Base-by-base conservation (phyloP, 1,140 invertebrate species). In the Hylaeus volcanicus region DNA sequence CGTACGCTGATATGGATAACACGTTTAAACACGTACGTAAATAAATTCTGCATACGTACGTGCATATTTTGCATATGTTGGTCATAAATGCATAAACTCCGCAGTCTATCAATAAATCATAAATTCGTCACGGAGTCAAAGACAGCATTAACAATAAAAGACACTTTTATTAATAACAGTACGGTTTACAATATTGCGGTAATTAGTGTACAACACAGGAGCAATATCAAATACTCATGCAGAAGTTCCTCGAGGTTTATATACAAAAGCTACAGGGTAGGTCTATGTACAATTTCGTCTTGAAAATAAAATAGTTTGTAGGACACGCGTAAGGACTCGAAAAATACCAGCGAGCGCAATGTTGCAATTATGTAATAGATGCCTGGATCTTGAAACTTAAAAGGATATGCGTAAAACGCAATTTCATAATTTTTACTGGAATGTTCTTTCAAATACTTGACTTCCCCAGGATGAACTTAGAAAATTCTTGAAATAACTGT, bases 101-200 rank as follows among this genome's bases (percentile, higher is more conserved):
- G 26, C 26, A 26, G 26, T 26, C 26, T 26, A 26, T n/a, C 2
- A 4, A 48, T 68, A 37, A 12, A 26, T 4, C 4, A 53, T 69
- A 37, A 37, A 11, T 48, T 6, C 3, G 56, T 5, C 8, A 43
- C 8, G 45, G 14, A 48, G 1, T 53, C 2, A 11, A 26, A 43
- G 41, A 58, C 1, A 5, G 39, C 2, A 65, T 74, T 69, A 89
- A 89, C 88, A 86, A 80, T 86, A 87, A 86, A 88, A 89, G 84
- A 87, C 70, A 74, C 80, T 88, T 79, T 88, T 88, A 88, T 89
- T 89, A 84, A 82, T 88, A 90, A 89, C 88, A 89, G 78, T 88
- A 89, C 43, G 69, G 56, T 84, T 88, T 88, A 84, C 63, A 86
- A 76, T 87, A 87, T 87, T 87, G 82, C 85, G 72, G 58, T 56